These are phyloP conservation scores for Horisme vitalbata DNA, from an alignment of 2,888 invertebrate species.

Conservation along the genomic window DNA sequence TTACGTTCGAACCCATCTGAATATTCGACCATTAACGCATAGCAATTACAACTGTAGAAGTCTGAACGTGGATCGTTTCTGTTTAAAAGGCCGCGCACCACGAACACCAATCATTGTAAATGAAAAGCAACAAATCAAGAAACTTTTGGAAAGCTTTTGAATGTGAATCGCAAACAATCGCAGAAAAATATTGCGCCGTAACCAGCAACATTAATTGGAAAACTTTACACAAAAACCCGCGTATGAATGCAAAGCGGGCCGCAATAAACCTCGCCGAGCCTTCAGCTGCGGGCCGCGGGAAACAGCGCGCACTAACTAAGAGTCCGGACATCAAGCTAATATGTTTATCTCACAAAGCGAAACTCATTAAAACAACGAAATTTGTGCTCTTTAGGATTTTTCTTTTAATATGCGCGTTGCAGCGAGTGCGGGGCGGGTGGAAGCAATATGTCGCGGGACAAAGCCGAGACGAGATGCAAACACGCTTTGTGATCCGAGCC, in stretches of 20 bases:
- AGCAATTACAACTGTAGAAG: no score
- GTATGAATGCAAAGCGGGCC: slow-evolving; percentile 11
- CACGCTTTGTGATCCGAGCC: slow-evolving; percentile 15
- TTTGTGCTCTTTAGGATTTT: slow-evolving; percentile 23
- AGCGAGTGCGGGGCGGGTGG: slow-evolving; percentile 21
- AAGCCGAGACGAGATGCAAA: slow-evolving; percentile 27
- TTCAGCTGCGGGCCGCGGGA: not conserved
- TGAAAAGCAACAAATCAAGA: slow-evolving; percentile 20
- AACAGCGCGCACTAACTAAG: slow-evolving; percentile 5
- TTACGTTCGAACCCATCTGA: no score
- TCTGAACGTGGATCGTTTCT: not conserved
- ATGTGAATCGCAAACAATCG: slow-evolving; percentile 15
- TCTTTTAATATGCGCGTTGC: slow-evolving; percentile 35
- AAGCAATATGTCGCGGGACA: slow-evolving; percentile 42
- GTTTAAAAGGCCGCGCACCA: slow-evolving; percentile 2
- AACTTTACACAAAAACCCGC: slow-evolving; percentile 18
- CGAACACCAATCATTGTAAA: slow-evolving; percentile 18
- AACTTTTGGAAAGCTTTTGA: slow-evolving; percentile 12
- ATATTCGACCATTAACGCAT: no score
- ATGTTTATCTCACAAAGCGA: slow-evolving; percentile 51
- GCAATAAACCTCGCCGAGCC: not conserved
- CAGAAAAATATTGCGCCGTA: slow-evolving; percentile 14
- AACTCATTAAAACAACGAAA: slow-evolving; percentile 52
- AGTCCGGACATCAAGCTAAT: slow-evolving; percentile 37
- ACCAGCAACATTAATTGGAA: slow-evolving; percentile 21